Evolutionary conservation across 2,797 vertebrate genomes (phyloP), one percentile per base, ranked within the genome.

Genomic region (Hapalemur alaotrensis): DNA sequence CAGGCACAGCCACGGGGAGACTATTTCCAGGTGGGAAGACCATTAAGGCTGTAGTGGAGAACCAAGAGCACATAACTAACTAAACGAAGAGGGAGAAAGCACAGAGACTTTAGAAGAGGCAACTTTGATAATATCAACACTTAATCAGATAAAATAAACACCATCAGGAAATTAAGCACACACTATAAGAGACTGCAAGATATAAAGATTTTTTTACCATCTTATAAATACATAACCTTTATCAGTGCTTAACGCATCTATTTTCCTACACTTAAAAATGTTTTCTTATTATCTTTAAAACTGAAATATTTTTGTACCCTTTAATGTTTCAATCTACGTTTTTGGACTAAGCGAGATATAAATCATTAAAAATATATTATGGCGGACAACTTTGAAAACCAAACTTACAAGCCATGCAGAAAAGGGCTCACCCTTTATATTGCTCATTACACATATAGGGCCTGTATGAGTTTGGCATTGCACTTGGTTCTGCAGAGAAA

Each of bases 311-410:
- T 93, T 80, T 63, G 41, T 59, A 35, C 3, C 14, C 17, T 93
- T 95, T 75, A 92, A 80, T 81, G 72, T 88, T 87, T 95, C 52
- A 92, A n/a, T 57, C n/a, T 20, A 73, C 46, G 3, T 72, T 87
- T 95, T 87, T 86, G 41, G 38, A 88, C 6, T n/a, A 83, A 41
- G 35, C 50, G 72, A 96, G 59, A 61, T 59, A 94, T 48, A 84
- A 83, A 83, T 81, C 41, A 96, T 84, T 89, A 67, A 91, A 93
- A 80, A 96, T 73, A 65, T 63, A 70, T 78, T n/a, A 86, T 91
- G 76, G 50, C 30, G 15, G 7, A 35, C 41, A 88, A 87, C 35
- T 78, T 83, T 67, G 67, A 65, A 88, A 80, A 72, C 12, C 18
- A 65, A 52, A 70, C 20, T 54, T 69, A 30, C 7, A 63, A 28